Evolutionary conservation across 2,888 invertebrate genomes (phyloP).

Genomic region (Dromius quadrimaculatus): DNA sequence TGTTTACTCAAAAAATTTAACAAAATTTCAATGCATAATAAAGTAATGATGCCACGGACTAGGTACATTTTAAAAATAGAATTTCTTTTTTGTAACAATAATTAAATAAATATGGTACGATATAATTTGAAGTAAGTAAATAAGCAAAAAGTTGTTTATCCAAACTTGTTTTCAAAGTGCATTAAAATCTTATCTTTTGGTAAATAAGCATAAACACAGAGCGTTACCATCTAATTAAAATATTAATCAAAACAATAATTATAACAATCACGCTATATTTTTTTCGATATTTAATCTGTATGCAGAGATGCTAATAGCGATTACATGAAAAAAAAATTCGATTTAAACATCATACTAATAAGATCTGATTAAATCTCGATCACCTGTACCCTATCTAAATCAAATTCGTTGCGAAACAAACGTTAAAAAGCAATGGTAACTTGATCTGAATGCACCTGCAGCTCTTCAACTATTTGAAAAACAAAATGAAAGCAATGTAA

Average conservation of each 20-base stretch:
- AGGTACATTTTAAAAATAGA: conserved; percentile 7
- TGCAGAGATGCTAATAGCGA: conserved; percentile 16
- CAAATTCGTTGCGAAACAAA: conserved; percentile 42
- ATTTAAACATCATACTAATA: conserved; percentile 41
- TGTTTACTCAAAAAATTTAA: conserved; percentile 46
- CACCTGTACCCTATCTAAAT: conserved; percentile 33
- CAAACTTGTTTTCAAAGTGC: conserved; percentile 11
- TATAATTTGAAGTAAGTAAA: conserved; percentile 32
- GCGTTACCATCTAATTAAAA: conserved; percentile 24
- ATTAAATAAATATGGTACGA: conserved; percentile 23
- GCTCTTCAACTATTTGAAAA: conserved; percentile 44
- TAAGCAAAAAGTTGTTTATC: conserved; percentile 32
- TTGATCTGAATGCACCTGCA: conserved; percentile 49
- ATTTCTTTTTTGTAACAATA: conserved; percentile 14
- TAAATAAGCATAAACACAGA: conserved; percentile 16
- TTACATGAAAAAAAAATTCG: conserved; percentile 33
- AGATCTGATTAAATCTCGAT: conserved; percentile 40
- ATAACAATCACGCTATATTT: conserved; percentile 25
- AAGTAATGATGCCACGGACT: conserved; percentile 22
- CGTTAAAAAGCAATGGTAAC: conserved; percentile 39
- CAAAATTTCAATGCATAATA: conserved; percentile 20
- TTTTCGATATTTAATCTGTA: conserved; percentile 13
- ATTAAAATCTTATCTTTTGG: conserved; percentile 5
- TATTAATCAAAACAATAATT: conserved; percentile 32
- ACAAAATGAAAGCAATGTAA: conserved; percentile 39